Percentiles rank a stretch among this genome's conserved stretches.
Conservation (phyloP, 2,113 vertebrate species). For the Dasyornis broadbenti region DNA sequence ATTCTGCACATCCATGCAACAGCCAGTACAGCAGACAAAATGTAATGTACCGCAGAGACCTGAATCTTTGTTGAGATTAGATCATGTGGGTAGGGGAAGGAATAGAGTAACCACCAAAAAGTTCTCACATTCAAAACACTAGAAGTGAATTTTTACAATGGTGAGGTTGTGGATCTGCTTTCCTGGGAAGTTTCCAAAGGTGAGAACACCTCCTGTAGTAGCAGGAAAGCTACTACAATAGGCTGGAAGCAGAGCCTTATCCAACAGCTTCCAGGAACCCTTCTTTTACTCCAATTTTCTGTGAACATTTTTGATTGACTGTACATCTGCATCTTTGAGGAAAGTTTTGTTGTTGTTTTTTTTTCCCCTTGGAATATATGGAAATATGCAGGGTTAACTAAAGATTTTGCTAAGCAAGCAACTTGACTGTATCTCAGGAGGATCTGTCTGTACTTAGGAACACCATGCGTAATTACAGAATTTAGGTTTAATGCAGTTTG, state of each 20-base stretch:
- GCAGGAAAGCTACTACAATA: background rate
- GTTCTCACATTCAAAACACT: background rate
- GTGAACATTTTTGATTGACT: background rate
- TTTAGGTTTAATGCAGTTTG: background rate
- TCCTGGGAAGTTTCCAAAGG: background rate
- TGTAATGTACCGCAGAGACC: background rate
- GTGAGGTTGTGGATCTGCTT: background rate
- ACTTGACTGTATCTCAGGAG: background rate
- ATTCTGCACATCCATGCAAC: background rate
- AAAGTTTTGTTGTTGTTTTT: too few relatives aligned
- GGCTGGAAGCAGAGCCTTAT: background rate
- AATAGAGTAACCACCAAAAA: background rate
- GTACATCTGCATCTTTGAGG: background rate
- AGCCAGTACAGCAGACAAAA: background rate
- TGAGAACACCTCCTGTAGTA: background rate
- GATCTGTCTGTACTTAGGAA: background rate
- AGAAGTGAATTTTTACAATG: background rate
- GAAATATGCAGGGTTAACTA: background rate
- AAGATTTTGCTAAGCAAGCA: background rate
- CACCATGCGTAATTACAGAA: background rate
- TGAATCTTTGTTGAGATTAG: accelerated
- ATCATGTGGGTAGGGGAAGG: background rate
- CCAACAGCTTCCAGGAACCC: background rate
- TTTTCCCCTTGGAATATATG: background rate
- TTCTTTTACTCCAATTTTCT: background rate